Conservation (phyloP, 2,888 invertebrate species). For the Cantharis lateralis region DNA sequence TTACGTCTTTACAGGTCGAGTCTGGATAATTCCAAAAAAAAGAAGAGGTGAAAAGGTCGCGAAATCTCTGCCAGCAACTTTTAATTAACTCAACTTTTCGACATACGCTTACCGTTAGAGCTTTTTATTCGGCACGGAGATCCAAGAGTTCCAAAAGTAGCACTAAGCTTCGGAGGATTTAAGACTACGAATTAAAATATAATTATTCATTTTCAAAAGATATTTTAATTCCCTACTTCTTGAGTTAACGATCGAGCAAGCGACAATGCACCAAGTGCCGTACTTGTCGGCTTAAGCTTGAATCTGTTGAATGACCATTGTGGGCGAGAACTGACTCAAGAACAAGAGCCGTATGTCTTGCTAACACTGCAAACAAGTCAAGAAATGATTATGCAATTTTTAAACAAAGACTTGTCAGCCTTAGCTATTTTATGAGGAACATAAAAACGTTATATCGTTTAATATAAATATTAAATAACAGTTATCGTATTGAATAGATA, state of each 20-base stretch:
- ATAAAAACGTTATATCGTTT: slow-evolving; percentile 5
- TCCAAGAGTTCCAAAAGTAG: not conserved
- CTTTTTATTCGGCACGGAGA: not conserved
- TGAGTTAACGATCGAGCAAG: not conserved
- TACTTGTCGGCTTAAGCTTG: slow-evolving; percentile 13
- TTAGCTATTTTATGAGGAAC: slow-evolving; percentile 1
- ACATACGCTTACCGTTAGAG: not conserved
- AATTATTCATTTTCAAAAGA: not conserved
- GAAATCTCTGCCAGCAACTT: not conserved
- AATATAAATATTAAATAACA: slow-evolving; percentile 5
- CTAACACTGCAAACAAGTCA: slow-evolving; percentile 20
- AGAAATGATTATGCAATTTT: slow-evolving; percentile 17
- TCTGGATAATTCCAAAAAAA: not conserved
- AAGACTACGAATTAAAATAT: not conserved
- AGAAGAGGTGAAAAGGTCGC: not conserved
- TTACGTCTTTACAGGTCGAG: not conserved
- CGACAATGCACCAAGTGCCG: slow-evolving; percentile 3
- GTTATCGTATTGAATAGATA: slow-evolving; percentile 4
- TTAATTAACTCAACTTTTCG: not conserved
- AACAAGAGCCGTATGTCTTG: slow-evolving; percentile 22
- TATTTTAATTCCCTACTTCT: not conserved
- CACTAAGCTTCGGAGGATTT: not conserved
- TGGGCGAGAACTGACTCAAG: slow-evolving; percentile 21
- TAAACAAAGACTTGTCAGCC: slow-evolving; percentile 14
- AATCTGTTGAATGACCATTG: slow-evolving; percentile 21